Conservation (phyloP, 2,888 invertebrate species). For the Auanema freiburgensis region DNA sequence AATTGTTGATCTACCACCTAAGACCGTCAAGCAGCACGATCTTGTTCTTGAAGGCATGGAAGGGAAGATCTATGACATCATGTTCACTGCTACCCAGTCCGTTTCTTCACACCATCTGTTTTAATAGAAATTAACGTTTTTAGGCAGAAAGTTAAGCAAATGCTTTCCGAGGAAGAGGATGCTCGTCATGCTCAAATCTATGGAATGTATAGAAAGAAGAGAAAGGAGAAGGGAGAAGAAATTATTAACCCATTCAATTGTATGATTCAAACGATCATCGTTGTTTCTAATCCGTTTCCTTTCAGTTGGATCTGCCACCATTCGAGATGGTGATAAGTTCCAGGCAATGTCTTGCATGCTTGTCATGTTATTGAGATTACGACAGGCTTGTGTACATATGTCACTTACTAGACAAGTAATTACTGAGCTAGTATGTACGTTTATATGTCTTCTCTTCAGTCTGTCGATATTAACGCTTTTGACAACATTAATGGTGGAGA, state of each 20-base stretch:
- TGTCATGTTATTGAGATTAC: slow-evolving; percentile 79
- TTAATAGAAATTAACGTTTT: slow-evolving; percentile 13
- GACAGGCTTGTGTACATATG: slow-evolving; percentile 88
- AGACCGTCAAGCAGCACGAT: slow-evolving; percentile 57
- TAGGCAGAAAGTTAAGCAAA: slow-evolving; percentile 64
- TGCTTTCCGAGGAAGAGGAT: slow-evolving; percentile 62
- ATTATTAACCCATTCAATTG: slow-evolving; percentile 49
- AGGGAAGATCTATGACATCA: slow-evolving; percentile 59
- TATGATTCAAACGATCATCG: too few relatives aligned
- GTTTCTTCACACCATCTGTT: not conserved
- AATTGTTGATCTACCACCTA: slow-evolving; percentile 60
- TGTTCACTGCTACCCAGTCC: slow-evolving; percentile 54
- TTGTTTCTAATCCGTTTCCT: too few relatives aligned
- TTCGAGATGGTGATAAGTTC: slow-evolving; percentile 26
- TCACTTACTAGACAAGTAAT: slow-evolving; percentile 74
- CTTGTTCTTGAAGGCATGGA: slow-evolving; percentile 63
- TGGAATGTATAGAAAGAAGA: slow-evolving; percentile 19
- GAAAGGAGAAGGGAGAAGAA: slow-evolving; percentile 22
- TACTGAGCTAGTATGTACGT: not conserved
- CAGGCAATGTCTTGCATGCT: slow-evolving; percentile 66
- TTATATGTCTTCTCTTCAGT: slow-evolving; percentile 20
- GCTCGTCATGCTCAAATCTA: slow-evolving; percentile 18
- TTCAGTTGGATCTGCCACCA: slow-evolving; percentile 35
- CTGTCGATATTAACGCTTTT: slow-evolving; percentile 57
- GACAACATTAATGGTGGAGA: slow-evolving; percentile 33